phyloP scores from a whole-genome alignment of 2,888 invertebrate species.

The Macrophya alboannulata region DNA sequence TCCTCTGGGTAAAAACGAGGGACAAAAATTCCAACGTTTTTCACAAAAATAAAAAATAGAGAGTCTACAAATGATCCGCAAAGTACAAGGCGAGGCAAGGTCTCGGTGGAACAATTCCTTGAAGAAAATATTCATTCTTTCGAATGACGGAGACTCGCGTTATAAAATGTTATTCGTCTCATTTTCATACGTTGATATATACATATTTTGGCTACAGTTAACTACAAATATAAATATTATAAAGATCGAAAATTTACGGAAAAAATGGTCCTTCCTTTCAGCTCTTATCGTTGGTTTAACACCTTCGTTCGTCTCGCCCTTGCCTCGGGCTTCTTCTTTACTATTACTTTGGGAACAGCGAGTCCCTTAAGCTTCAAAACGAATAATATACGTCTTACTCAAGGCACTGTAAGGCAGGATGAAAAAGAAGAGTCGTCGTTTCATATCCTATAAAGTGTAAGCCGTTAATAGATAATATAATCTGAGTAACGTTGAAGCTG shows the following conservation, averaged over 20 bases:
- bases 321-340: neutral
- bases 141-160: neutral
- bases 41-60: neutral
- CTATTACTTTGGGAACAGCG: neutral
- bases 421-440: neutral
- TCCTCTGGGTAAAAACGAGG: neutral
- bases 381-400: neutral
- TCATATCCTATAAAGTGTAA: neutral
- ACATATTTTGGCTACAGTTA: neutral
- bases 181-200: neutral
- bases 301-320: neutral
- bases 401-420: neutral
- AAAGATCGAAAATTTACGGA: constrained; percentile 9
- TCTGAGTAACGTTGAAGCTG: neutral
- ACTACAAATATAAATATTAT: neutral
- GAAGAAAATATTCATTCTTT: neutral
- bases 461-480: neutral
- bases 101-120: neutral
- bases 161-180: neutral
- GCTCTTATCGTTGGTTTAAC: constrained; percentile 19
- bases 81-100: neutral
- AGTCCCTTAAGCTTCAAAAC: neutral
- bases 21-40: neutral
- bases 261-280: neutral
- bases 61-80: neutral